Base-by-base conservation (phyloP, 1,140 invertebrate species). In the Berghia stephanieae region DNA sequence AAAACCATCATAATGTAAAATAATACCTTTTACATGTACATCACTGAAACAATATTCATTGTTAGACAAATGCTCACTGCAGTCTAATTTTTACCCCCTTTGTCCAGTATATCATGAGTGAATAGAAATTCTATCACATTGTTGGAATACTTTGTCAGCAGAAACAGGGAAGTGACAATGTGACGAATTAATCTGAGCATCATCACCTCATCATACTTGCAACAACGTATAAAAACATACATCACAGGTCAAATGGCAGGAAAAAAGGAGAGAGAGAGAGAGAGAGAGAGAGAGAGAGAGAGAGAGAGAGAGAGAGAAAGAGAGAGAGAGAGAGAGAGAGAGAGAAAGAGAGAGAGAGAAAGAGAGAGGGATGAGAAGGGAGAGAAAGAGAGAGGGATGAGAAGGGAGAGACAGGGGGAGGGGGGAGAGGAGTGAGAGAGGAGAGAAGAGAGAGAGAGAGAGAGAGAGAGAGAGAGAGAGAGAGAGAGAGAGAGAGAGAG, bases 401-500 rank as follows among this genome's bases (percentile, higher is more conserved):
- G n/a, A 63, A 63, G 27, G 27, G 27, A 27, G 27, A 63, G 60
- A 27, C 13, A 31, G 60, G 27, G 16, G 27, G 5, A 43, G 27
- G 18, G 44, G 40, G 4, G 24, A 69, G 6, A 43, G 24, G 40
- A 40, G 21, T 21, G 16, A 34, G 57, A 31, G 57, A 63, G 57
- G 44, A 42, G 44, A 42, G 44, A 42, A 69, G 40, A 43, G 31
- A 43, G 6, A 43, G 36, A 40, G 40, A 69, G 34, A 69, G 40
- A 6, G 16, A 69, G 67, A 69, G 67, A 69, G 38, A 69, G 57
- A 31, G 57, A 31, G 57, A 31, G 57, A 31, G 27, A 31, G 10
- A 63, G 57, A 63, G 57, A 63, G 57, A 63, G 57, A 63, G 57
- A 63, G 57, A 63, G 57, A 63, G 57, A 63, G 57, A 63, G 67